Evolutionary conservation across 1,140 invertebrate genomes (phyloP).

Genomic region (Apocrypta bakeri): DNA sequence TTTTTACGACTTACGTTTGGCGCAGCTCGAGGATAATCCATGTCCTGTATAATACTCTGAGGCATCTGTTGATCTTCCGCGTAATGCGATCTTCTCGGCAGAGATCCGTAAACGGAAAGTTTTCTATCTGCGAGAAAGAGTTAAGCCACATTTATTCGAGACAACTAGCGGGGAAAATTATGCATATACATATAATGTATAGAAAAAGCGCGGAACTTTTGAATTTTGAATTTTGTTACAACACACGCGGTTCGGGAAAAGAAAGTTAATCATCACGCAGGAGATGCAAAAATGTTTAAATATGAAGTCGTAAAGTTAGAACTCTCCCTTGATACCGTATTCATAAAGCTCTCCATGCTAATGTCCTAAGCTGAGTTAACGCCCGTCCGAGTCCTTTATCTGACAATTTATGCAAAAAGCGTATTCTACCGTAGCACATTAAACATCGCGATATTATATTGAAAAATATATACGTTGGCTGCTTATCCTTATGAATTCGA

Average conservation of each 20-base stretch:
- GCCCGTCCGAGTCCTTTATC: not conserved
- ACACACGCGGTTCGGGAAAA: not conserved
- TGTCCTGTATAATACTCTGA: constrained; percentile 63
- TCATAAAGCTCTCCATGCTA: constrained; percentile 47
- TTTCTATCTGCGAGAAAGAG: constrained; percentile 64
- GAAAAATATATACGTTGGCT: not conserved
- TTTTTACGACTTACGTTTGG: constrained; percentile 61
- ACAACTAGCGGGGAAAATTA: no score
- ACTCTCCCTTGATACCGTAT: constrained; percentile 53
- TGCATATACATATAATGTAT: not conserved
- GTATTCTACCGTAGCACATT: not conserved
- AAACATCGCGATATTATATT: not conserved
- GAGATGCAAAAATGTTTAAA: not conserved
- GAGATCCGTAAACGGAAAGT: constrained; percentile 64
- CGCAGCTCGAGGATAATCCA: constrained; percentile 65
- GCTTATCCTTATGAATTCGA: not conserved
- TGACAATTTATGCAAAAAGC: constrained; percentile 4
- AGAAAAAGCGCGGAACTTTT: no score
- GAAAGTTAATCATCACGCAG: not conserved
- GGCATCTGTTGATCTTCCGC: constrained; percentile 63
- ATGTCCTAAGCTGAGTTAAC: constrained; percentile 29
- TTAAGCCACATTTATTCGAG: no score
- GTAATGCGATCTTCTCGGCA: constrained; percentile 65
- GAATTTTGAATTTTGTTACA: no score
- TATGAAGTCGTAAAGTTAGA: constrained; percentile 22